Evolutionary conservation across 2,888 invertebrate species (phyloP).

Genomic region (Drosophila buzzatii): DNA sequence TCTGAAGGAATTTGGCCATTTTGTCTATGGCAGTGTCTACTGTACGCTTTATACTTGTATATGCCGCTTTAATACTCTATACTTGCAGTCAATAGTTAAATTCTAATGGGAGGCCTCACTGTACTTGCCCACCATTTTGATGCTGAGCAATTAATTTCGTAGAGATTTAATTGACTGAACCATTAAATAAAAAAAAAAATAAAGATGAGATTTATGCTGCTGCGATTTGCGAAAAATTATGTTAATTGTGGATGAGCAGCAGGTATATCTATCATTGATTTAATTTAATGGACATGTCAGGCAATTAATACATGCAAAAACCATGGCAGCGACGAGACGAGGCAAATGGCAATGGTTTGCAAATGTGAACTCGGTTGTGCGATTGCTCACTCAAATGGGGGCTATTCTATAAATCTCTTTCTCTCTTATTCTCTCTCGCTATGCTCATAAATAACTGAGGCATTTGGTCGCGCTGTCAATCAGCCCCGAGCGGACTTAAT

Average conservation of each 20-base stretch:
- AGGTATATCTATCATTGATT: slow-evolving; percentile 80
- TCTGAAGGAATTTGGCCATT: background rate
- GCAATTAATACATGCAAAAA: slow-evolving; percentile 85
- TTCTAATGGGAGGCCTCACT: slow-evolving; percentile 11
- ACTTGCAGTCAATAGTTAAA: too few species aligned
- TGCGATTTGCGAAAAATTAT: slow-evolving; percentile 77
- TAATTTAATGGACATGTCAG: slow-evolving; percentile 85
- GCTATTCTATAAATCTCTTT: slow-evolving; percentile 6
- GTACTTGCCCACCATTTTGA: slow-evolving; percentile 35
- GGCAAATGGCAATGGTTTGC: slow-evolving; percentile 43
- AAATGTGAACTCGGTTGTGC: slow-evolving; percentile 1
- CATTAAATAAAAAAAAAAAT: slow-evolving; percentile 66
- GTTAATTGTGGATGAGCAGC: slow-evolving; percentile 63
- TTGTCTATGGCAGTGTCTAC: background rate
- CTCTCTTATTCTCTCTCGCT: background rate
- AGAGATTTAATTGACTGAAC: slow-evolving; percentile 68
- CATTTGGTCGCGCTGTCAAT: slow-evolving; percentile 70
- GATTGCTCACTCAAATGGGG: slow-evolving; percentile 23
- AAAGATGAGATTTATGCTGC: slow-evolving; percentile 72
- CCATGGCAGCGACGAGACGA: slow-evolving; percentile 72
- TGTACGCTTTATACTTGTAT: background rate
- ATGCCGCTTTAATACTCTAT: too few species aligned
- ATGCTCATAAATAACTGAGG: slow-evolving; percentile 42
- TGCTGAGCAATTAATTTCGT: slow-evolving; percentile 59
- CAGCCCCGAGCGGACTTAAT: slow-evolving; percentile 57